Percentiles rank a stretch among this genome's conserved stretches.
Conservation (phyloP, 2,113 vertebrate species). For the Pyxicephalus adspersus region DNA sequence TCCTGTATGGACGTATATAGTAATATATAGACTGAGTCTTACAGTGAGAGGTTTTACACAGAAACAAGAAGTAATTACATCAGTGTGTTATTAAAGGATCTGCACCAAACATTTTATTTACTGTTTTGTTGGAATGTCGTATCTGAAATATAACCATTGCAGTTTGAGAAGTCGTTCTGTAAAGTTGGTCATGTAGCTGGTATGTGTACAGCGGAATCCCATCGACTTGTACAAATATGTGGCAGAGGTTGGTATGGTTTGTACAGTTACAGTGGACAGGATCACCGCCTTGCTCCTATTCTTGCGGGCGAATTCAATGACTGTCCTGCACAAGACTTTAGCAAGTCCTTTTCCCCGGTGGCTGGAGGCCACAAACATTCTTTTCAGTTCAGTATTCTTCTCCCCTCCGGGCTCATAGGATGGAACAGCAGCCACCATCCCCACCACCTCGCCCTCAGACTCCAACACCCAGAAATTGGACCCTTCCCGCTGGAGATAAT, state of each 20-base stretch:
- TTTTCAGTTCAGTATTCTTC: constrained; percentile 58
- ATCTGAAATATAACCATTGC: constrained; percentile 46
- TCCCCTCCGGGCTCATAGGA: accelerated
- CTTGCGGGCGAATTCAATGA: constrained; percentile 60
- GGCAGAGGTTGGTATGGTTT: constrained; percentile 56
- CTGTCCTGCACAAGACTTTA: constrained; percentile 57
- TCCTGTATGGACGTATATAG: too few relatives aligned
- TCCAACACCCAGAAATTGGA: constrained; percentile 65
- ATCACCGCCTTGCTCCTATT: constrained; percentile 38
- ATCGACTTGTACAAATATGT: constrained; percentile 61
- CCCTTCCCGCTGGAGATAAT: constrained; percentile 39
- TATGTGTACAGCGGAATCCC: constrained; percentile 55
- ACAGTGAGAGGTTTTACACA: too few relatives aligned
- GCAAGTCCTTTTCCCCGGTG: constrained; percentile 58
- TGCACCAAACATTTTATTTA: not conserved
- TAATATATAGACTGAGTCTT: too few relatives aligned
- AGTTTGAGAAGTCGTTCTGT: constrained; percentile 22
- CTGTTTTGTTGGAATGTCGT: not conserved
- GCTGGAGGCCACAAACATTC: constrained; percentile 61
- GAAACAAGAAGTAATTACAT: too few relatives aligned
- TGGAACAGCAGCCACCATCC: constrained; percentile 42
- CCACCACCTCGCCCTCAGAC: constrained; percentile 55
- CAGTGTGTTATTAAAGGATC: too few relatives aligned
- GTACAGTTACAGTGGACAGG: constrained; percentile 60
- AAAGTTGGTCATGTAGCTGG: not conserved